These are phyloP conservation scores for Lasaia peninsularis DNA, from an alignment of 1,140 invertebrate genomes.

Conservation along the genomic window DNA sequence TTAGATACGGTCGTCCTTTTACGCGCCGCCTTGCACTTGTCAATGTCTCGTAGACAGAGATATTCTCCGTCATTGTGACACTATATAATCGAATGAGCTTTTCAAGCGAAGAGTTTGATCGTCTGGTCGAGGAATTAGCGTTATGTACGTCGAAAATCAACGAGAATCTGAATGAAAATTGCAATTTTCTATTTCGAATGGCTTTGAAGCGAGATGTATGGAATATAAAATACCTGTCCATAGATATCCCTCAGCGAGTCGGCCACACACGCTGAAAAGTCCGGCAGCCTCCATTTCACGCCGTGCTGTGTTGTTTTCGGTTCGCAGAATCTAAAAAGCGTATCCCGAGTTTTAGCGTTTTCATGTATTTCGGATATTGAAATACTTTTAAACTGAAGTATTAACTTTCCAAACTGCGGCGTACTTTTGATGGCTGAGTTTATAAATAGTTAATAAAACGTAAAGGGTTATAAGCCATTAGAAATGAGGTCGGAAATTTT, in stretches of 20 bases:
- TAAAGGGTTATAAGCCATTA: background rate
- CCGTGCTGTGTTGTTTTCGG: constrained; percentile 70
- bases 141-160: too few relatives aligned
- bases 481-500: background rate
- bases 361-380: background rate
- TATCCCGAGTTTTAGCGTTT: background rate
- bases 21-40: too few relatives aligned
- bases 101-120: too few relatives aligned
- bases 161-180: too few relatives aligned
- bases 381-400: background rate
- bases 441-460: background rate
- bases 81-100: too few relatives aligned
- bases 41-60: too few relatives aligned
- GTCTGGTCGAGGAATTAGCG: too few relatives aligned
- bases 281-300: constrained; percentile 84
- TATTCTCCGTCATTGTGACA: too few relatives aligned
- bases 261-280: constrained; percentile 85
- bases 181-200: background rate
- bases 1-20: too few relatives aligned
- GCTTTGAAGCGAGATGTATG: background rate
- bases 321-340: constrained; percentile 65
- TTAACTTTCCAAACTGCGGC: background rate
- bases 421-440: background rate
- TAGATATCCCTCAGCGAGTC: constrained; percentile 81
- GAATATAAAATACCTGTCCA: constrained; percentile 75